Conservation (phyloP, 2,113 vertebrate species). For the Leuciscus idus region DNA sequence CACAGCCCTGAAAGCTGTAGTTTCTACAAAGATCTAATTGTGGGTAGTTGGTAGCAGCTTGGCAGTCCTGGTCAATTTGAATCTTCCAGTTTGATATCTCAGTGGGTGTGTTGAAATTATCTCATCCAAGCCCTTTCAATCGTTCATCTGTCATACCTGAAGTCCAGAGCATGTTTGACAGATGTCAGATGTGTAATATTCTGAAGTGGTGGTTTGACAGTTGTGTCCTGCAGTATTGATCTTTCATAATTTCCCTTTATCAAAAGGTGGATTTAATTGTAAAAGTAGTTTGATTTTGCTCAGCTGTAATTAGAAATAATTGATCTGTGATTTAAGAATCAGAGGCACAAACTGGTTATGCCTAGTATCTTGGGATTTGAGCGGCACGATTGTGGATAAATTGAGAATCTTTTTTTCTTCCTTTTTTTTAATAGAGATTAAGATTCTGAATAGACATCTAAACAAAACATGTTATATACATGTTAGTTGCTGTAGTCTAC, state of each 20-base stretch:
- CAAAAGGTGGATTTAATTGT: neutral
- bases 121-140: neutral
- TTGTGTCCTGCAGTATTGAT: neutral
- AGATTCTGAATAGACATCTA: too few species aligned
- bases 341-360: neutral
- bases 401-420: too few species aligned
- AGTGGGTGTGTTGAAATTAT: neutral
- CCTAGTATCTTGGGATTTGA: too few species aligned
- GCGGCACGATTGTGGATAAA: too few species aligned
- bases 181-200: neutral
- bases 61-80: neutral
- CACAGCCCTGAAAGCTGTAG: neutral
- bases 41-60: neutral
- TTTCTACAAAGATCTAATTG: neutral
- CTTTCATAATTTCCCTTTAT: neutral
- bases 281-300: neutral
- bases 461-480: too few species aligned
- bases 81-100: neutral
- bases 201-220: neutral
- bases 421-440: too few species aligned
- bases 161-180: slow-evolving; percentile 3
- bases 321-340: neutral
- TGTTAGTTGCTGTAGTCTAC: too few species aligned
- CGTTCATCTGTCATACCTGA: neutral
- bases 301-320: neutral